Evolutionary conservation across 2,888 invertebrate genomes (phyloP), one percentile per base, ranked within the genome.

Genomic region (Parelbella ahira): DNA sequence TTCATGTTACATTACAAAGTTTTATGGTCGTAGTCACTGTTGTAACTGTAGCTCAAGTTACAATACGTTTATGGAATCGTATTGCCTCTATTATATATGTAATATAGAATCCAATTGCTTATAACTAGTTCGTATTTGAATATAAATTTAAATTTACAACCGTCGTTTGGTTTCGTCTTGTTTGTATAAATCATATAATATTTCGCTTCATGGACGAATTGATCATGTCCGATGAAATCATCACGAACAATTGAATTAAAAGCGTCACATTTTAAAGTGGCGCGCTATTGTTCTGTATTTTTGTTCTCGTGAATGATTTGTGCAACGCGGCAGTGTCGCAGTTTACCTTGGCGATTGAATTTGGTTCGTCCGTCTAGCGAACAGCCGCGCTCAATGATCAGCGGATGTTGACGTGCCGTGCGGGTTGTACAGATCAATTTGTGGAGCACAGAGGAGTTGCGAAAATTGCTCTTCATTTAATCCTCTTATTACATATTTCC

Each of bases 361-460:
- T 63, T 53, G 62, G 63, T 64, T 41, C 48, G 45, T 41, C 48
- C 62, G 64, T 60, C 53, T 50, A 42, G 44, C 44, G 12, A 32
- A 20, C 46, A 45, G 47, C 19, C 39, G 47, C 47, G 52, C 45
- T 53, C 48, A 73, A 72, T 76, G 59, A 66, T 64, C 66, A 63
- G 64, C 76, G 75, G 78, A 79, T 77, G 77, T 70, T 62, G 64
- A 60, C 59, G 65, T 72, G 28, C 42, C 59, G 65, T 72, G 28
- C 42, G 65, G 63, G 53, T 46, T 48, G 37, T 65, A 69, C 54
- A 72, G 71, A 72, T 48, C 54, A 67, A 53, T 28, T 27, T 19
- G 11, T 7, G 20, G 3, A 15, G 7, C 3, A 6, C 11, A 29
- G 34, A 23, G 29, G 13, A 23, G 13, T 29, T 10, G 3, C 19